A percentile compares a stretch with the other conserved stretches of the same genome.
phyloP scores from a whole-genome alignment of 1,140 invertebrate species.

The Ericerus pela region DNA sequence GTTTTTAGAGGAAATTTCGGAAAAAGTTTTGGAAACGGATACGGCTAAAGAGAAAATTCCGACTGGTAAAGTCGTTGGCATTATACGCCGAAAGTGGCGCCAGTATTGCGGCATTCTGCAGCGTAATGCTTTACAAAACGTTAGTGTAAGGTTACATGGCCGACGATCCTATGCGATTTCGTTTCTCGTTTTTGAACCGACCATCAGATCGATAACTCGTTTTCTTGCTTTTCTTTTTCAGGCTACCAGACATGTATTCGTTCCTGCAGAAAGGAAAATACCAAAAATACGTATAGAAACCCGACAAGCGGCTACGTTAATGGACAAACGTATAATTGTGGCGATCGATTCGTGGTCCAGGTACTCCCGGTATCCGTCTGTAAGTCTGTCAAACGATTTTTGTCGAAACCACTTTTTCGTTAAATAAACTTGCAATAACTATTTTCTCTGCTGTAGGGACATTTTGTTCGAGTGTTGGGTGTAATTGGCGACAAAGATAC shows the following conservation, averaged over 20 bases:
- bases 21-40: constrained; percentile 32
- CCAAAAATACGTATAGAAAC: constrained; percentile 87
- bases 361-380: constrained; percentile 49
- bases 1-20: constrained; percentile 47
- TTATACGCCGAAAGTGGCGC: constrained; percentile 84
- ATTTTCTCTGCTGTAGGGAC: constrained; percentile 40
- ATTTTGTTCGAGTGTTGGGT: constrained; percentile 76
- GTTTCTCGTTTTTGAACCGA: not conserved
- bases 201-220: not conserved
- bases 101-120: constrained; percentile 92
- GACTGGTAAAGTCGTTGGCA: constrained; percentile 72
- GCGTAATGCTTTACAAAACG: constrained; percentile 57
- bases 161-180: not conserved
- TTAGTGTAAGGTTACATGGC: constrained; percentile 28
- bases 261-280: constrained; percentile 76
- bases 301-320: constrained; percentile 63
- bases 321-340: constrained; percentile 74
- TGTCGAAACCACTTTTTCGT: constrained; percentile 28
- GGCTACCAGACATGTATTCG: constrained; percentile 66
- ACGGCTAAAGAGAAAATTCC: constrained; percentile 41
- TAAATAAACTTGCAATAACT: not conserved
- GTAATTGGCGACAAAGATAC: constrained; percentile 71
- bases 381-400: constrained; percentile 9
- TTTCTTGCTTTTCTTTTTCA: constrained; percentile 30
- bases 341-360: constrained; percentile 85